Percentiles rank a stretch among this genome's conserved stretches.
phyloP scores from a whole-genome alignment of 1,140 invertebrate genomes.

The Drosophila nikananu region DNA sequence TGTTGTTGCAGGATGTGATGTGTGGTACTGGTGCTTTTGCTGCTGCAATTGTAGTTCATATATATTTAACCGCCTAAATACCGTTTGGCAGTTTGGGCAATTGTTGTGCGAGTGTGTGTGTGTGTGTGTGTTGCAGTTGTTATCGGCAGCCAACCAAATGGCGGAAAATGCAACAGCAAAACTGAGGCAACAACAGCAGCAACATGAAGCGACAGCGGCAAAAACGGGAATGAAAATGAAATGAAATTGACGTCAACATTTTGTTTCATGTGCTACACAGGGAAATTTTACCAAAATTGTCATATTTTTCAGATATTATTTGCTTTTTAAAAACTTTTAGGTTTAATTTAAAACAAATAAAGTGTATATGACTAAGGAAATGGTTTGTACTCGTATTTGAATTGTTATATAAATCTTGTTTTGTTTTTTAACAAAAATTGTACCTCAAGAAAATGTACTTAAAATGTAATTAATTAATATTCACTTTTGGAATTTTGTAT shows the following conservation, averaged over 20 bases:
- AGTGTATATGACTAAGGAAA: no score
- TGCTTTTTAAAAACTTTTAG: no score
- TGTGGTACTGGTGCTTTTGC: slow-evolving; percentile 14
- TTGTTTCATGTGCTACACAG: slow-evolving; percentile 36
- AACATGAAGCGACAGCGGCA: slow-evolving; percentile 36
- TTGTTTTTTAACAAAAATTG: no score
- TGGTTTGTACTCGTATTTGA: no score
- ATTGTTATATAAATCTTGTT: no score
- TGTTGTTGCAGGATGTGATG: slow-evolving; percentile 27
- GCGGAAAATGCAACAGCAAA: slow-evolving; percentile 69
- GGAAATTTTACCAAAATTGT: not conserved
- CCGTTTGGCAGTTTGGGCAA: slow-evolving; percentile 63
- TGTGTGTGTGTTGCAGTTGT: slow-evolving; percentile 51
- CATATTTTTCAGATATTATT: no score
- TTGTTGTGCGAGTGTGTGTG: slow-evolving; percentile 24
- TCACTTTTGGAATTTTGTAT: no score
- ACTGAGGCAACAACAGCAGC: slow-evolving; percentile 46
- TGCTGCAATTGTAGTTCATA: slow-evolving; percentile 67
- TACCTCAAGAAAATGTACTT: no score
- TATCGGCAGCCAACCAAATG: slow-evolving; percentile 73
- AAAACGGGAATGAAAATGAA: slow-evolving; percentile 51
- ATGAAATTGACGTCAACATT: slow-evolving; percentile 63
- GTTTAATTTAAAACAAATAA: no score
- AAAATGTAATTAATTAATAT: no score
- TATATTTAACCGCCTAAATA: slow-evolving; percentile 78